These are phyloP conservation scores for Butorides virescens DNA, from an alignment of 2,113 vertebrate species.

Conservation along the genomic window DNA sequence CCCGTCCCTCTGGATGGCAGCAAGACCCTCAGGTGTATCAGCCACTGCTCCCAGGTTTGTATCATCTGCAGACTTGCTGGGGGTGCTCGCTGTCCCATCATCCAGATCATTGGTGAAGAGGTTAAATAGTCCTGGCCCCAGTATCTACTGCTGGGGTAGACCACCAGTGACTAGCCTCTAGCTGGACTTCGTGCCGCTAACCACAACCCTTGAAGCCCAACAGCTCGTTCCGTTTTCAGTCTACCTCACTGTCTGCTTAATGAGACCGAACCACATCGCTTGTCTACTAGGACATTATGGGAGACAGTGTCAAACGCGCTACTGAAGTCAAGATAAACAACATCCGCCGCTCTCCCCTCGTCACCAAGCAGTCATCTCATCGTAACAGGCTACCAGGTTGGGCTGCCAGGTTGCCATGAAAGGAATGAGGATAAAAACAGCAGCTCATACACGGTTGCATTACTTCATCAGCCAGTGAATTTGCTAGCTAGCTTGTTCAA, in stretches of 20 bases:
- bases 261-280: fast-evolving
- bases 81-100: background rate
- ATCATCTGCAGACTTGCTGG: background rate
- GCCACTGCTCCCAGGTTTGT: background rate
- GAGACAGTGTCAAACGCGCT: background rate
- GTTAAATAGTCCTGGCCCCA: background rate
- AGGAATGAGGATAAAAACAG: background rate
- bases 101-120: background rate
- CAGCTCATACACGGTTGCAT: background rate
- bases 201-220: background rate
- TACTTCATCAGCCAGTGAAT: background rate
- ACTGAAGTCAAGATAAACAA: background rate
- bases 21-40: background rate
- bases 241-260: background rate
- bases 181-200: background rate
- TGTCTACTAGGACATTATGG: background rate
- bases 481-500: background rate
- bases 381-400: background rate
- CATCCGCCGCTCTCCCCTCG: fast-evolving
- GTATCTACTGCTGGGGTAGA: background rate
- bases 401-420: background rate
- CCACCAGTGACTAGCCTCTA: background rate
- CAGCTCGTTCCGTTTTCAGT: background rate
- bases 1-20: background rate
- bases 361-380: background rate